Percentiles rank a stretch among this genome's conserved stretches.
Conservation (phyloP, 2,888 invertebrate species). For the Ichneumoninae sp. region DNA sequence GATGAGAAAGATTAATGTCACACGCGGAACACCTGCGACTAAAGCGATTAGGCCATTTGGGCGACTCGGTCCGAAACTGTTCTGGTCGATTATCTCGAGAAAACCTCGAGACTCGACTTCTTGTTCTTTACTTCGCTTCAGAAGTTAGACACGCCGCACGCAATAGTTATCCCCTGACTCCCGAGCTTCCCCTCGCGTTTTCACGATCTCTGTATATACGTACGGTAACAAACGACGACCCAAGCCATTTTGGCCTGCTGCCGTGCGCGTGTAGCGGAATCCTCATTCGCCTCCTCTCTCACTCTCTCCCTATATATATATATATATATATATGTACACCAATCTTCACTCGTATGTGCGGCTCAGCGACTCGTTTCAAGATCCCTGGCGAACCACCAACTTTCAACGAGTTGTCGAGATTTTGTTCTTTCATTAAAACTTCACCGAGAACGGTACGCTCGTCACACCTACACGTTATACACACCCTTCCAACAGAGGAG, state of each 20-base stretch:
- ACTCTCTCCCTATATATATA: too few species aligned
- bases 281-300: background rate
- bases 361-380: conserved; percentile 16
- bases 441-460: conserved; percentile 5
- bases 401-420: conserved; percentile 46
- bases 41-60: conserved; percentile 32
- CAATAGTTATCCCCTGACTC: conserved; percentile 3
- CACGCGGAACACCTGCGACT: conserved; percentile 13
- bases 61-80: background rate
- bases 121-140: conserved; percentile 1
- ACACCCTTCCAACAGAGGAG: background rate
- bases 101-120: background rate
- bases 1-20: conserved; percentile 15
- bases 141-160: conserved; percentile 28
- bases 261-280: background rate
- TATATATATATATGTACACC: background rate
- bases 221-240: background rate
- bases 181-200: background rate
- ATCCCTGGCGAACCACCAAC: conserved; percentile 38
- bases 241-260: conserved; percentile 4
- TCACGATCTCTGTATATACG: background rate
- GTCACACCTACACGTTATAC: background rate
- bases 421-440: conserved; percentile 69
- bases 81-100: conserved; percentile 14
- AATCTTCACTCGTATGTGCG: background rate